A percentile compares a stretch with the other conserved stretches of the same genome.
Evolutionary conservation across 2,888 invertebrate species (phyloP).

Genomic region (Neelides folsomi): DNA sequence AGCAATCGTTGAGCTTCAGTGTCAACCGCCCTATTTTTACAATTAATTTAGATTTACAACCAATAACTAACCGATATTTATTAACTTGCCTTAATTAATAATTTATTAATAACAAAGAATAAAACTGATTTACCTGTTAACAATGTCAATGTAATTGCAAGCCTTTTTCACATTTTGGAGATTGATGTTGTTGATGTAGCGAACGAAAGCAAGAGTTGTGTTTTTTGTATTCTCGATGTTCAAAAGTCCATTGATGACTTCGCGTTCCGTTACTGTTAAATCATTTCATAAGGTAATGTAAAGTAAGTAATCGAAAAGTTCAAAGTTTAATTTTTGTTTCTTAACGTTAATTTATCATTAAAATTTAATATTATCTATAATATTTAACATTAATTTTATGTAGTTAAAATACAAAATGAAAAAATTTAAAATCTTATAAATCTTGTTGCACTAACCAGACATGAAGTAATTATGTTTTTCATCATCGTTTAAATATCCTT

Average conservation of each 20-base stretch:
- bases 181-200: constrained; percentile 95
- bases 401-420: too few relatives aligned
- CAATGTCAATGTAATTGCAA: constrained; percentile 86
- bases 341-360: too few relatives aligned
- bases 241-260: constrained; percentile 89
- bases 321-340: too few relatives aligned
- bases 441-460: constrained; percentile 56
- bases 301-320: neutral
- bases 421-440: too few relatives aligned
- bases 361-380: too few relatives aligned
- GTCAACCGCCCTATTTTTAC: constrained; percentile 69
- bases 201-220: constrained; percentile 81
- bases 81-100: too few relatives aligned
- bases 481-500: constrained; percentile 76
- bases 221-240: constrained; percentile 88
- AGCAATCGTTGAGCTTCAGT: constrained; percentile 81
- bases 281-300: too few relatives aligned
- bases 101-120: too few relatives aligned
- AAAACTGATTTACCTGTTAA: constrained; percentile 52
- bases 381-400: too few relatives aligned
- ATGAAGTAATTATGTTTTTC: constrained; percentile 96
- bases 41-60: too few relatives aligned
- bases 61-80: too few relatives aligned
- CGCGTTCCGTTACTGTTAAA: constrained; percentile 78
- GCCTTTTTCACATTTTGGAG: constrained; percentile 87